These are phyloP conservation scores for Oreotragus oreotragus DNA, from an alignment of 2,113 vertebrate species.

Conservation along the genomic window DNA sequence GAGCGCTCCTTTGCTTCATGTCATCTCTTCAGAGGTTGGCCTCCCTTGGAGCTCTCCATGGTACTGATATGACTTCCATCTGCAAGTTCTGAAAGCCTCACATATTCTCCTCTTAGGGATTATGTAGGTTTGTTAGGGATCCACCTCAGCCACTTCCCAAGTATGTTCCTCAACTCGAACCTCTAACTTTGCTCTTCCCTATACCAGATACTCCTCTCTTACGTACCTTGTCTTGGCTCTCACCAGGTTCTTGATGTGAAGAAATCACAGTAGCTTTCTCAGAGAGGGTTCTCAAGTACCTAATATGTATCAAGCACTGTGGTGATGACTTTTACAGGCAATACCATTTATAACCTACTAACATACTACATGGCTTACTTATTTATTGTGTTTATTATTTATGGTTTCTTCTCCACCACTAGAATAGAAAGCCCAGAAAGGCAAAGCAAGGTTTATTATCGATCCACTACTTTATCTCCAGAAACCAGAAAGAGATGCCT, in stretches of 20 bases:
- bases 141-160: neutral
- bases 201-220: neutral
- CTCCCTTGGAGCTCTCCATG: slow-evolving; percentile 34
- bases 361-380: neutral
- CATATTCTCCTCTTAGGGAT: neutral
- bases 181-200: neutral
- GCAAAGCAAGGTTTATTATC: neutral
- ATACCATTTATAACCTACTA: neutral
- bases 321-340: neutral
- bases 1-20: neutral
- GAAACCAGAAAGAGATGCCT: neutral
- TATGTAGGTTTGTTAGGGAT: neutral
- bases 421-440: neutral
- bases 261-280: neutral
- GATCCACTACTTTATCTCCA: neutral
- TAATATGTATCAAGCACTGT: neutral
- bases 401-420: neutral
- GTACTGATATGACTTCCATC: slow-evolving; percentile 24
- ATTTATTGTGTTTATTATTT: neutral
- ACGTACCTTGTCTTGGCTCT: neutral
- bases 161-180: neutral
- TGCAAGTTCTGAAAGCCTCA: neutral
- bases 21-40: neutral
- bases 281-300: neutral
- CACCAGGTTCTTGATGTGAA: neutral